Conservation (phyloP, 2,113 vertebrate genomes). For the Rhea pennata region DNA sequence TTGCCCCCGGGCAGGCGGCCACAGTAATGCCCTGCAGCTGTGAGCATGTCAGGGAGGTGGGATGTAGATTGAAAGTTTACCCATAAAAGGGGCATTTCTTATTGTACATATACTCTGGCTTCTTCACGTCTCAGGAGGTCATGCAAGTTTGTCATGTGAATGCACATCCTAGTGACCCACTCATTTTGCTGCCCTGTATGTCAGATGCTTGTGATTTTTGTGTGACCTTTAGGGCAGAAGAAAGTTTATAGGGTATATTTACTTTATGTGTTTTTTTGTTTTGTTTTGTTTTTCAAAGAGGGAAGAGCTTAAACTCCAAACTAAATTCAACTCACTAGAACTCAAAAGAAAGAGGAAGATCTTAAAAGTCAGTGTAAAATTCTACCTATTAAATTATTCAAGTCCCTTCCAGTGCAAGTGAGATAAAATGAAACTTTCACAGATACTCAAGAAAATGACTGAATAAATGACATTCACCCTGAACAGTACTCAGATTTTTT, state of each 20-base stretch:
- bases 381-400: neutral
- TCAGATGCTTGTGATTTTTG: fast-evolving
- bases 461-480: neutral
- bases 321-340: neutral
- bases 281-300: neutral
- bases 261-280: neutral
- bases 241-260: neutral
- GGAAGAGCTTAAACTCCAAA: neutral
- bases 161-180: neutral
- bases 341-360: neutral
- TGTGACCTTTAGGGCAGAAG: neutral
- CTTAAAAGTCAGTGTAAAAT: neutral
- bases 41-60: fast-evolving
- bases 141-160: neutral
- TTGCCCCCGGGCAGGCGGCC: too few relatives aligned
- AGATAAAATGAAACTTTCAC: neutral
- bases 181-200: neutral
- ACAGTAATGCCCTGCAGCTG: fast-evolving
- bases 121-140: neutral
- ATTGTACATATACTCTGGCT: neutral
- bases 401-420: neutral
- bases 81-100: neutral
- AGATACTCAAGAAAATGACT: neutral
- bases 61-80: neutral
- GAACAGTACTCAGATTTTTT: neutral